Evolutionary conservation across 2,888 invertebrate species (phyloP).

Genomic region (Scaptomyza flava): DNA sequence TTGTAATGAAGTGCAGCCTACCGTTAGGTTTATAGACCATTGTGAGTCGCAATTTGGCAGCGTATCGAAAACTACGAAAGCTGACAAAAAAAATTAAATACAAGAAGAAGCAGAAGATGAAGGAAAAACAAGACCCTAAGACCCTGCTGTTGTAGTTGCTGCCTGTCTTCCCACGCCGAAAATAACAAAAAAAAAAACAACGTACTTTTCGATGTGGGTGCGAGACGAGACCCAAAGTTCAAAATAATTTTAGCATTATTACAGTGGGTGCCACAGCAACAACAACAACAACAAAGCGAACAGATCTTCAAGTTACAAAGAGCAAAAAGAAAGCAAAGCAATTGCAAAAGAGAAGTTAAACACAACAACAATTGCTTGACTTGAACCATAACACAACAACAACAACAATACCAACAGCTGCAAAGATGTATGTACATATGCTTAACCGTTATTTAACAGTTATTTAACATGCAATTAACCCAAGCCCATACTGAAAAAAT

Average conservation of each 20-base stretch:
- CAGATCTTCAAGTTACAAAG: background rate
- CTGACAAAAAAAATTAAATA: no score
- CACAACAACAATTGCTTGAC: slow-evolving; percentile 55
- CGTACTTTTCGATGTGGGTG: slow-evolving; percentile 57
- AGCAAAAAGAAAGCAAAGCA: slow-evolving; percentile 33
- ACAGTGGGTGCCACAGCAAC: slow-evolving; percentile 58
- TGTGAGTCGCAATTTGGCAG: slow-evolving; percentile 26
- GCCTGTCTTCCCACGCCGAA: slow-evolving; percentile 56
- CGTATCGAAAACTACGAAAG: slow-evolving; percentile 31
- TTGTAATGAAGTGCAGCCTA: slow-evolving; percentile 24
- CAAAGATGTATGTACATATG: slow-evolving; percentile 46
- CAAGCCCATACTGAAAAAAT: slow-evolving; percentile 36
- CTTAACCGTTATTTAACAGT: slow-evolving; percentile 76
- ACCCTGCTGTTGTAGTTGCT: background rate
- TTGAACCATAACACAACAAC: slow-evolving; percentile 54
- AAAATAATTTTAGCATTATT: slow-evolving; percentile 75
- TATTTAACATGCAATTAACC: slow-evolving; percentile 79
- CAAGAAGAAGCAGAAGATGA: background rate
- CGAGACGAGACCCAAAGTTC: slow-evolving; percentile 61
- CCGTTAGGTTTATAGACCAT: slow-evolving; percentile 28
- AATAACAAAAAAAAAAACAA: slow-evolving; percentile 5
- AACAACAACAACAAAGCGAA: slow-evolving; percentile 29
- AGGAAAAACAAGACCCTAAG: background rate
- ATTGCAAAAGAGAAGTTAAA: slow-evolving; percentile 69
- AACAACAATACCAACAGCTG: slow-evolving; percentile 28